Evolutionary conservation across 2,113 vertebrate species (phyloP), one percentile per base, ranked within the genome.

Genomic region (Plectropomus leopardus): DNA sequence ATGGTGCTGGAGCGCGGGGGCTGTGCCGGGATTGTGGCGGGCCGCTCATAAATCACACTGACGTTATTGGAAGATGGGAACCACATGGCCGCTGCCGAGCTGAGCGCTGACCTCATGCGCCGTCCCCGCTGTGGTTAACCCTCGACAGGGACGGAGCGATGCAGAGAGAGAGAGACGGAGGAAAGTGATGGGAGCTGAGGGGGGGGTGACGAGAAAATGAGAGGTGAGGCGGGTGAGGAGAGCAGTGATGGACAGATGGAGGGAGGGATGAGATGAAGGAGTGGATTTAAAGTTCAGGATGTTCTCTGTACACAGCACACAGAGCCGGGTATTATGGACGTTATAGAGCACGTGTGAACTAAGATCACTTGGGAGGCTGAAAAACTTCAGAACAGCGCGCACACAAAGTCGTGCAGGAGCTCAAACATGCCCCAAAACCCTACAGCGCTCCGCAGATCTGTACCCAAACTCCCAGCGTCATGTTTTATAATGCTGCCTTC

Each of bases 1-100:
- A 88, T 78, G 86, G 91, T 90, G 63, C 87, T 84, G 87, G 78
- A 84, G 86, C 61, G 77, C 76, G 78, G 86, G 85, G 85, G 88
- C 34, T 77, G 88, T 23, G 84, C 78, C 86, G 87, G 85, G 90
- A 81, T 88, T 87, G 89, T 48, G 87, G 88, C 63, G 70, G 87
- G 74, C 90, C 84, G 30, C 93, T 94, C 93, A 94, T 95, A 95
- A 95, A 95, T 95, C 93, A 95, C 93, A 76, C 91, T 94, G 93
- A 93, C 84, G 90, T 94, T 93, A 94, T 92, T 93, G 91, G 92
- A 90, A 94, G 93, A 95, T 95, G 94, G 92, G 91, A 95, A 95
- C 89, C 93, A 94, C 93, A 95, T 94, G 93, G 91, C 85, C 74
- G 78, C 88, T 47, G 89, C 84, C 24, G 80, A 84, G 87, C 80